These are phyloP conservation scores for Belonocnema kinseyi DNA, from an alignment of 1,140 invertebrate genomes.

Conservation along the genomic window DNA sequence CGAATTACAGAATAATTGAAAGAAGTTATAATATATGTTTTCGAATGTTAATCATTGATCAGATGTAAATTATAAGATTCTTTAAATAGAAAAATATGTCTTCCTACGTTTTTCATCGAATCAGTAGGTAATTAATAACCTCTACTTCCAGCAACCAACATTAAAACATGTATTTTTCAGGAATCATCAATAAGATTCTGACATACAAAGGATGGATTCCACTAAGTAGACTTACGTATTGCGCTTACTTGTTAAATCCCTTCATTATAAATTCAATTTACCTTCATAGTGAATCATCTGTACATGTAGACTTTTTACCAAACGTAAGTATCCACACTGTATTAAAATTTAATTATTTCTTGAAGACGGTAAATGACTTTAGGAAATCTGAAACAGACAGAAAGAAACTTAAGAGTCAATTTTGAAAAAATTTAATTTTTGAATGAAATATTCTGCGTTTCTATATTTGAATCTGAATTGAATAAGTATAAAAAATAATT, in stretches of 20 bases:
- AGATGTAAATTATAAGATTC: too few species aligned
- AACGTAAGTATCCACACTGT: slow-evolving; percentile 58
- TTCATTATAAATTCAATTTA: slow-evolving; percentile 66
- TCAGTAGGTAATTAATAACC: too few species aligned
- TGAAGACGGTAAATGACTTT: background rate
- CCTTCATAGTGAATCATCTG: slow-evolving; percentile 48
- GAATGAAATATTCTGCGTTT: too few species aligned
- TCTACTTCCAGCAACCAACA: background rate
- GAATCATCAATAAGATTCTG: slow-evolving; percentile 71
- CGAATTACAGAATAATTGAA: background rate
- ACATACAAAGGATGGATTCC: slow-evolving; percentile 72
- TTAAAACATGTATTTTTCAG: slow-evolving; percentile 53
- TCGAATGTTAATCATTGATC: background rate
- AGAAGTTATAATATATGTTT: background rate
- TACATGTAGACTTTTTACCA: slow-evolving; percentile 59
- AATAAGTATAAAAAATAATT: background rate
- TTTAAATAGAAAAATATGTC: too few species aligned
- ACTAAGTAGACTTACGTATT: slow-evolving; percentile 74
- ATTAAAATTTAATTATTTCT: background rate
- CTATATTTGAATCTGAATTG: too few species aligned
- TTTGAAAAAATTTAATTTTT: too few species aligned
- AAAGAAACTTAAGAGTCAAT: too few species aligned
- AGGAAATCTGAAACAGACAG: too few species aligned
- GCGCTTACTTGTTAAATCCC: slow-evolving; percentile 76
- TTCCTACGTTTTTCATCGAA: too few species aligned